Evolutionary conservation across 2,797 vertebrate species (phyloP).

Genomic region (Acanthiza pusilla): DNA sequence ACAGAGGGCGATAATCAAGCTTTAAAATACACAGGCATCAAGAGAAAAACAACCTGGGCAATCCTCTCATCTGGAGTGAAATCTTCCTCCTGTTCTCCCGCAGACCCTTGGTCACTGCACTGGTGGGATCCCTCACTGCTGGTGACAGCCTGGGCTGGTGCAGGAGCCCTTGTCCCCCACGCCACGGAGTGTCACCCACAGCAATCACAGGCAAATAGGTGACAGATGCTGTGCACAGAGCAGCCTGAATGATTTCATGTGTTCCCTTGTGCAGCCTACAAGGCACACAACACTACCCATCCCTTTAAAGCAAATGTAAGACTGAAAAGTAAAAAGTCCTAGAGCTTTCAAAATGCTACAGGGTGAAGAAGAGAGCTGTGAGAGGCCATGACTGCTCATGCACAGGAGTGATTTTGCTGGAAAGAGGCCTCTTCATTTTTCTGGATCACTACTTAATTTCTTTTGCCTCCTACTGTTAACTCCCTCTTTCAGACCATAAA

Average conservation of each 20-base stretch:
- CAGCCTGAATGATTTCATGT: not conserved
- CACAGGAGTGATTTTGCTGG: not conserved
- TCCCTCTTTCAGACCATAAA: not conserved
- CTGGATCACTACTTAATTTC: not conserved
- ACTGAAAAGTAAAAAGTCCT: not conserved
- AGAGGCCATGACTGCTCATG: not conserved
- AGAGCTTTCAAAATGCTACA: not conserved
- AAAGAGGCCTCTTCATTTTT: not conserved
- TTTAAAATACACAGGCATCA: not conserved
- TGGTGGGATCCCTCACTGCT: not conserved
- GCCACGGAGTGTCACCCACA: not conserved
- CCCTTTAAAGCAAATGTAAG: not conserved
- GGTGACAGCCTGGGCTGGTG: not conserved
- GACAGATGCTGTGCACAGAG: not conserved
- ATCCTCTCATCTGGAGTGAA: not conserved
- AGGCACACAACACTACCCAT: not conserved
- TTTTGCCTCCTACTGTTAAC: not conserved
- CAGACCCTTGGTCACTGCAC: not conserved
- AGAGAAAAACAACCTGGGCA: not conserved
- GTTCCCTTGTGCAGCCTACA: not conserved
- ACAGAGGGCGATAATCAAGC: not conserved
- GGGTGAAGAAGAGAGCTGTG: not conserved
- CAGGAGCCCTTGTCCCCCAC: not conserved
- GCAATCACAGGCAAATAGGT: not conserved
- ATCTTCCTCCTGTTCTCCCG: not conserved